Percentiles rank a stretch among this genome's conserved stretches.
Evolutionary conservation across 2,888 invertebrate genomes (phyloP).

Genomic region (Odiellus spinosus): DNA sequence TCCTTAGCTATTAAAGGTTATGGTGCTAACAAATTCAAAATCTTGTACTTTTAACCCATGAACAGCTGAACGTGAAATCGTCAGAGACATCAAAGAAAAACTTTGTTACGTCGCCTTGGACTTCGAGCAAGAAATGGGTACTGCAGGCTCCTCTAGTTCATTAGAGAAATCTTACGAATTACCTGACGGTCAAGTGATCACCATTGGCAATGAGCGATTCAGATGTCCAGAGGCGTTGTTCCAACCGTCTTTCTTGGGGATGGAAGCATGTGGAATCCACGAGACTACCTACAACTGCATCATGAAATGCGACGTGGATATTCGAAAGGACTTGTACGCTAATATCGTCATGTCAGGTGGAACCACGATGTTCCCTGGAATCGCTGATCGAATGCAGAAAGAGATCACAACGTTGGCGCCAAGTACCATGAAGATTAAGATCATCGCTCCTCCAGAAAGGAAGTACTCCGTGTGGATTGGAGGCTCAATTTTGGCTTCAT

Average conservation of each 20-base stretch:
- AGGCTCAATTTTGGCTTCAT: too few relatives aligned
- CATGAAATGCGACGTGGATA: constrained; percentile 89
- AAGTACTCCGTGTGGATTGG: too few relatives aligned
- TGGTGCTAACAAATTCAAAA: not conserved
- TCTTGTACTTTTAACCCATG: not conserved
- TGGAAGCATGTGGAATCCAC: constrained; percentile 81
- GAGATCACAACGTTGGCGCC: constrained; percentile 72
- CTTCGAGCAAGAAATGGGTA: constrained; percentile 90
- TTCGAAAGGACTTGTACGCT: constrained; percentile 41
- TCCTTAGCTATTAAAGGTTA: not conserved
- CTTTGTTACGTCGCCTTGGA: constrained; percentile 83
- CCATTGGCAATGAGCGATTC: constrained; percentile 73
- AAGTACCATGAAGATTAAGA: constrained; percentile 45
- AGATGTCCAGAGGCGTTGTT: constrained; percentile 76
- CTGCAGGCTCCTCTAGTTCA: constrained; percentile 74
- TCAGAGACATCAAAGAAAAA: constrained; percentile 88
- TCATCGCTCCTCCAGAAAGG: constrained; percentile 82
- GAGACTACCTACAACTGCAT: constrained; percentile 80
- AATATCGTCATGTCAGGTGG: constrained; percentile 58
- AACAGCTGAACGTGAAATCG: constrained; percentile 61
- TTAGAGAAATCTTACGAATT: constrained; percentile 87
- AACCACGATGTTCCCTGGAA: constrained; percentile 92
- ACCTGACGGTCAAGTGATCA: too few relatives aligned
- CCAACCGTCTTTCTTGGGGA: constrained; percentile 69
- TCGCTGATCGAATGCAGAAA: constrained; percentile 93